Evolutionary conservation across 2,113 vertebrate genomes (phyloP).

Genomic region (Synchiropus splendidus): DNA sequence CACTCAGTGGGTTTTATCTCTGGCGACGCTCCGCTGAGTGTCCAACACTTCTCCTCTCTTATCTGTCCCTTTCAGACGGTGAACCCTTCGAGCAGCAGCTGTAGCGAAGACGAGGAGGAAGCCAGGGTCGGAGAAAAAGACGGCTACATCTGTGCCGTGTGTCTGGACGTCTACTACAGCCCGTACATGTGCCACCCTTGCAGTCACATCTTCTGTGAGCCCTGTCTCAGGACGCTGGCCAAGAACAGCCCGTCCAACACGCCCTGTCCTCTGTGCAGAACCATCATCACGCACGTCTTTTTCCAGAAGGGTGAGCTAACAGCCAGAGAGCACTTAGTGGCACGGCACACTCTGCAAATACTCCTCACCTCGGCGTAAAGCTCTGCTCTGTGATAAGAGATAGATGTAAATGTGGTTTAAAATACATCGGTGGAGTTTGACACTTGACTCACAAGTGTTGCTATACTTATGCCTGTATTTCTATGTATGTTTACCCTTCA

Average conservation of each 20-base stretch:
- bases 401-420: too few species aligned
- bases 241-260: conserved; percentile 83
- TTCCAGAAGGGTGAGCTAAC: conserved; percentile 83
- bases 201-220: conserved; percentile 93
- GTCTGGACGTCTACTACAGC: conserved; percentile 92
- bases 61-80: conserved; percentile 46
- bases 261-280: conserved; percentile 88
- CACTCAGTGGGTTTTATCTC: too few species aligned
- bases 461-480: too few species aligned
- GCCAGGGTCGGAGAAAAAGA: conserved; percentile 55
- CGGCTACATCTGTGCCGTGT: conserved; percentile 86
- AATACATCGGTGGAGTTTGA: too few species aligned
- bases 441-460: too few species aligned
- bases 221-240: conserved; percentile 89
- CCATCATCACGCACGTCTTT: conserved; percentile 84
- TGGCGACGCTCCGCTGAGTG: too few species aligned
- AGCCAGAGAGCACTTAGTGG: too few species aligned
- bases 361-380: too few species aligned
- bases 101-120: conserved; percentile 45
- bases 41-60: too few species aligned
- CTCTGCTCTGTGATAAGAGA: too few species aligned
- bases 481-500: too few species aligned
- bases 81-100: conserved; percentile 49
- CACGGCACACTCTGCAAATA: too few species aligned
- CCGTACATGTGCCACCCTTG: conserved; percentile 95